Percentiles rank a stretch among this genome's conserved stretches.
Evolutionary conservation across 1,140 invertebrate species (phyloP).

Genomic region (Cydia fagiglandana): DNA sequence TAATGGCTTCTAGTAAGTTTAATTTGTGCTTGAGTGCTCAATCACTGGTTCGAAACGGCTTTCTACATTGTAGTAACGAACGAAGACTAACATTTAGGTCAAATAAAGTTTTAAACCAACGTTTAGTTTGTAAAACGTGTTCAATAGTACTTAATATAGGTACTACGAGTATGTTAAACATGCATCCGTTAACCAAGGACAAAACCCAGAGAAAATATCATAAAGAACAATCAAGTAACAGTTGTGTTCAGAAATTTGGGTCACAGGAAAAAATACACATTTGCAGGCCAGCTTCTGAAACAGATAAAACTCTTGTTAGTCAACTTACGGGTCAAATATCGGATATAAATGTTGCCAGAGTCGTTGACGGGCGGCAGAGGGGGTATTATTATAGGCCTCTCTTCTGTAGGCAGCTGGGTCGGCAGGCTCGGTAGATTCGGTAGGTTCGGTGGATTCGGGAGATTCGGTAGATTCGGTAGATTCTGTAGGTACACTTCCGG

Average conservation of each 20-base stretch:
- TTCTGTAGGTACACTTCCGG: constrained; percentile 41
- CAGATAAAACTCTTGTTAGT: constrained; percentile 28
- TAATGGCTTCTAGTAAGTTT: neutral
- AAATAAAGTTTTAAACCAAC: too few relatives aligned
- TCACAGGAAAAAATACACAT: constrained; percentile 37
- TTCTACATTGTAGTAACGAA: neutral
- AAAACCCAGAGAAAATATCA: too few relatives aligned
- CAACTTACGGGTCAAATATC: constrained; percentile 73
- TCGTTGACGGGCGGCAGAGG: constrained; percentile 58
- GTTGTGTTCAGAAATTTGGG: constrained; percentile 39
- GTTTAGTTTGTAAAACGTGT: too few relatives aligned
- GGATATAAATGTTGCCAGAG: constrained; percentile 64
- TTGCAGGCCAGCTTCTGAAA: constrained; percentile 30
- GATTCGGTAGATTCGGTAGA: constrained; percentile 44
- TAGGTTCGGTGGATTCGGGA: constrained; percentile 44
- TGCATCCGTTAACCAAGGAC: neutral
- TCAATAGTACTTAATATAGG: neutral
- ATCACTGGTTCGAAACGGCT: neutral
- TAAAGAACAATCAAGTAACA: neutral
- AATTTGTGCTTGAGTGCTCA: neutral
- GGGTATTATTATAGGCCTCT: constrained; percentile 41
- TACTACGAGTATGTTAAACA: neutral
- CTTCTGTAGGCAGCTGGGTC: constrained; percentile 31
- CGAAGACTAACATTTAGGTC: neutral
- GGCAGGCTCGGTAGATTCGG: constrained; percentile 36